Base-by-base conservation (phyloP, 2,113 vertebrate genomes). In the Catharus minimus region DNA sequence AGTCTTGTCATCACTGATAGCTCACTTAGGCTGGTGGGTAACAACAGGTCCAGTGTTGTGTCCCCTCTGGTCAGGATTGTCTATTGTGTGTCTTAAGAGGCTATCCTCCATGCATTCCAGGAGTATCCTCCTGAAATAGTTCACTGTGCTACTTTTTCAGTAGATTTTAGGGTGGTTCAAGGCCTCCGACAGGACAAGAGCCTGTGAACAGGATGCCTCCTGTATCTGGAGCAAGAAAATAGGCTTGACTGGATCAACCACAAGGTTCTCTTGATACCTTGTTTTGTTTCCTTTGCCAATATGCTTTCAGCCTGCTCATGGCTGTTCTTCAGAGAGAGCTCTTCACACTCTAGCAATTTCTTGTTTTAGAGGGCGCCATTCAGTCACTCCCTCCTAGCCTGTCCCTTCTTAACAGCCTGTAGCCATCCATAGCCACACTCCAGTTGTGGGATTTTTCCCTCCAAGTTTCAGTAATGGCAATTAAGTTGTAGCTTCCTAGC, bases 1-100 rank as follows among this genome's bases (percentile, higher is more conserved):
- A 53, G 0, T 55, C 66, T 36, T 27, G 11, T 50, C 0, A 1
- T 61, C 15, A 4, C 15, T 5, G 15, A 16, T 72, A 72, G 8
- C 13, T 58, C 28, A 9, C 38, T 58, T 65, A 18, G 3, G 4
- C 15, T 41, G 18, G 19, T 55, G 53, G 52, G 28, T 30, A 43
- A 6, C 20, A 43, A 6, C 20, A 43, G 41, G 23, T 56, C 27
- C 32, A 11, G 8, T 23, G 18, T 50, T 7, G 7, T 10, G 32
- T 68, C 38, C 16, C 21, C 38, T 52, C 28, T 81, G 53, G n/a
- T 64, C 24, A 49, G 20, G 36, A 21, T 46, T 69, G 11, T 55
- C 26, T 49, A 0, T 56, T 57, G 15, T 22, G 9, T 81, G 20
- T 27, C 22, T 49, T 49, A 67, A 30, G 39, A 72, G 39, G 23